These are phyloP conservation scores for Furcula furcula DNA, from an alignment of 2,888 invertebrate genomes.

Conservation along the genomic window DNA sequence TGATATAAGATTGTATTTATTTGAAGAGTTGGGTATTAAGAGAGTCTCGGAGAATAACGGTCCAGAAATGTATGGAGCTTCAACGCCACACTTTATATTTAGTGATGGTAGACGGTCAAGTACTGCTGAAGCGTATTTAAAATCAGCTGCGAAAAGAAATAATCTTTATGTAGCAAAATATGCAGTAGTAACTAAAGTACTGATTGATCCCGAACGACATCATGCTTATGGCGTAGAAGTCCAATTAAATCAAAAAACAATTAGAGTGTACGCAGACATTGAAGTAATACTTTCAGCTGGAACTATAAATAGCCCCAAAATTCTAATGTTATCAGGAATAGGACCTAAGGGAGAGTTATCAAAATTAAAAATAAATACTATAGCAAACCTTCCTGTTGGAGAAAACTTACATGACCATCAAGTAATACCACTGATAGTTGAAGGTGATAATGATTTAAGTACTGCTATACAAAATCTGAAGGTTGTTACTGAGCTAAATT, in stretches of 20 bases:
- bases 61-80: slow-evolving; percentile 34
- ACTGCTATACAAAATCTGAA: slow-evolving; percentile 51
- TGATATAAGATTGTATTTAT: slow-evolving; percentile 38
- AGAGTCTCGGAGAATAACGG: slow-evolving; percentile 47
- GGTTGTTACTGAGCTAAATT: slow-evolving; percentile 32
- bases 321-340: slow-evolving; percentile 64
- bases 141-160: slow-evolving; percentile 38
- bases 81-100: slow-evolving; percentile 47
- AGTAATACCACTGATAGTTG: slow-evolving; percentile 39
- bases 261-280: slow-evolving; percentile 44
- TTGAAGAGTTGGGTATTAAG: slow-evolving; percentile 47
- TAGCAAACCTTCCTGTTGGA: slow-evolving; percentile 63
- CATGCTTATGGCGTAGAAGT: slow-evolving; percentile 54
- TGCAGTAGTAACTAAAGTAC: slow-evolving; percentile 51
- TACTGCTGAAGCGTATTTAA: slow-evolving; percentile 61
- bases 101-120: slow-evolving; percentile 59
- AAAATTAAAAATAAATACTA: slow-evolving; percentile 41
- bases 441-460: slow-evolving; percentile 45
- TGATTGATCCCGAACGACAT: slow-evolving; percentile 43
- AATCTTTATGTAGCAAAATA: slow-evolving; percentile 58
- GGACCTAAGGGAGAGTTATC: slow-evolving; percentile 52
- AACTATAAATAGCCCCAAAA: slow-evolving; percentile 57
- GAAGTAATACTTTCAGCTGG: slow-evolving; percentile 68
- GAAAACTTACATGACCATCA: slow-evolving; percentile 64
- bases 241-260: slow-evolving; percentile 14